Base-by-base conservation (phyloP, 2,888 invertebrate genomes). In the Amphipyra berbera region DNA sequence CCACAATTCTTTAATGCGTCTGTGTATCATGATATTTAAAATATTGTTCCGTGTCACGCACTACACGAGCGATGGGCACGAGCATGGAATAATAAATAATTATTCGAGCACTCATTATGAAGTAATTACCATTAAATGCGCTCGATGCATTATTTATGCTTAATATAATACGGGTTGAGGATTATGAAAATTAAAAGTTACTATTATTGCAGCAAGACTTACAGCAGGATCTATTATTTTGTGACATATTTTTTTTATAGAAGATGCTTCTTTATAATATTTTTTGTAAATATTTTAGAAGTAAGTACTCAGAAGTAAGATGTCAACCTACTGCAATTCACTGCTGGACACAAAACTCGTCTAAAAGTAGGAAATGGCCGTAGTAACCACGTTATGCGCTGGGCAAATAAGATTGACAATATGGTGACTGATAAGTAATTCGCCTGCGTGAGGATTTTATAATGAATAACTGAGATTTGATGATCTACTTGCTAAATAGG, bases 101-200 rank as follows among this genome's bases (percentile, higher is more conserved):
- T 88, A 88, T 88, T 85, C 85, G 84, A 84, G 83, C 83, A 78
- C 87, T 91, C 88, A 90, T 92, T 91, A 90, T 84, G 81, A 82
- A 82, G 82, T 90, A 86, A 93, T 92, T 91, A 89, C 79, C 87
- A 88, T 90, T 86, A 86, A 88, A 89, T 81, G 82, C 82, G 79
- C 65, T 77, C 78, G 63, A 87, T 88, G 85, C 83, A 87, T 89
- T 88, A 90, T 90, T 89, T 88, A 89, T 86, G 65, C 64, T 64
- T 62, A 59, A 61, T 72, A 50, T 60, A 50, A 47, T 38, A 57
- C 13, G 33, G 15, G 49, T 60, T 63, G 35, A 15, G 56, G 3
- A 41, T 56, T 7, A 0, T 2, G 21, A 21, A 21, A 21, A 55
- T 50, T 41, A 15, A 67, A 63, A 64, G 49, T 50, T 53, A 42